Conservation (phyloP, 2,888 invertebrate species). For the Tetropium fuscum region DNA sequence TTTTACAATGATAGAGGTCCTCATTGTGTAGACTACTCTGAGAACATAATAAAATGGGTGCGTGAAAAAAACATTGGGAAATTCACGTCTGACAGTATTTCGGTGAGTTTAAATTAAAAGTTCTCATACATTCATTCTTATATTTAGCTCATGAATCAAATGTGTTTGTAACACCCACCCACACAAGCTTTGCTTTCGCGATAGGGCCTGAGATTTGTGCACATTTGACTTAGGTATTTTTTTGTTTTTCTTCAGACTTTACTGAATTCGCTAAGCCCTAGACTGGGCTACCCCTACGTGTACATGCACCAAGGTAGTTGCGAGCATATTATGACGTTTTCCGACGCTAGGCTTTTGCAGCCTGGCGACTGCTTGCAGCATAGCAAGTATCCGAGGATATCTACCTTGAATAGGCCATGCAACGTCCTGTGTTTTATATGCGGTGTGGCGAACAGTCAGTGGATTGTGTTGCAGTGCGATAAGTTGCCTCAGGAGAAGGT, state of each 20-base stretch:
- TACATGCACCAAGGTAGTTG: conserved; percentile 94
- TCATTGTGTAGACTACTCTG: conserved; percentile 75
- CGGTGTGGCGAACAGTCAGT: conserved; percentile 72
- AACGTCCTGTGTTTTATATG: conserved; percentile 77
- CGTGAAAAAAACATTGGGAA: conserved; percentile 63
- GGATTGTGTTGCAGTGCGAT: conserved; percentile 76
- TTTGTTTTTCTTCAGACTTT: conserved; percentile 56
- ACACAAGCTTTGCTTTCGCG: too few species aligned
- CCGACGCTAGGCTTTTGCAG: conserved; percentile 76
- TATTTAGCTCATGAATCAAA: too few species aligned
- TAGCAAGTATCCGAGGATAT: conserved; percentile 72
- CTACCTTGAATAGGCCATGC: conserved; percentile 67
- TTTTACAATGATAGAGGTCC: conserved; percentile 82
- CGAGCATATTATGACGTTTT: conserved; percentile 89
- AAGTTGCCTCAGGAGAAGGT: conserved; percentile 82
- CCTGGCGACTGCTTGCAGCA: conserved; percentile 66
- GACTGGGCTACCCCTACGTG: conserved; percentile 78
- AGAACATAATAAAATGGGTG: conserved; percentile 75
- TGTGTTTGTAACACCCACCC: too few species aligned
- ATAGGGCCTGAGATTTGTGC: too few species aligned
- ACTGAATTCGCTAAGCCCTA: conserved; percentile 68
- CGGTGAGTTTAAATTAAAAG: too few species aligned
- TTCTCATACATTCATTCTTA: too few species aligned
- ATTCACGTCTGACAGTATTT: conserved; percentile 68
- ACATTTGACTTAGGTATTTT: not conserved